Base-by-base conservation (phyloP, 2,797 vertebrate species). In the Octomys mimax region DNA sequence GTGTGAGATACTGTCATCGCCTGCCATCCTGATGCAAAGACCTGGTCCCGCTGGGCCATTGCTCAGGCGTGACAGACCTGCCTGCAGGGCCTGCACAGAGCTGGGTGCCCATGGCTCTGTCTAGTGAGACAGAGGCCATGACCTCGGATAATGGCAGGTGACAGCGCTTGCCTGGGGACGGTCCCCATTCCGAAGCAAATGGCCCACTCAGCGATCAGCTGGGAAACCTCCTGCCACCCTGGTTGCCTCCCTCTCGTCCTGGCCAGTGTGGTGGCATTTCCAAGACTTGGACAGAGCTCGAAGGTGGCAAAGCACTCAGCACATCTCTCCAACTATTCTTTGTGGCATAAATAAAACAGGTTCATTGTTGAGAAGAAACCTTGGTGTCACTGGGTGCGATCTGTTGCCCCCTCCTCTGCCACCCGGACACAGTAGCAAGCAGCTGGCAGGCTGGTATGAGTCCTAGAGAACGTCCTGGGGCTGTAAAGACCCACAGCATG, bases 381-480 rank as follows among this genome's bases (percentile, higher is more conserved):
- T 90, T 1, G 57, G 6, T 3, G 75, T 57, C 87, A 9, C 36
- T 12, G 70, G 36, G 22, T 66, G 42, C 59, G 46, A 61, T 26
- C 81, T 49, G 13, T 49, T 66, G 78, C 16, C 52, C 4, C 59
- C 52, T 54, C 13, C 52, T 54, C 52, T 16, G 42, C 81, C 36
- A 24, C 64, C 62, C 2, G 0, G 62, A 84, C 83, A 68, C 33
- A 46, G n/a, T 19, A 86, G 42, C 42, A 6, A 42, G 36, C 62
- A 94, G 28, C 57, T 71, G 79, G 54, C n/a, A 70, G 42, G 9
- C n/a, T 68, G 21, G 33, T 26, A 8, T 92, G 49, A 95, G 21
- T 31, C 52, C 66, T 64, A 31, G 71, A 81, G 70, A 52, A 22
- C 22, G 54, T 75, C 77, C 80, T 79, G 22, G 66, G 70, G 82